A percentile compares a stretch with the other conserved stretches of the same genome.
phyloP scores from a whole-genome alignment of 2,888 invertebrate species.

The Eristalis tenax region DNA sequence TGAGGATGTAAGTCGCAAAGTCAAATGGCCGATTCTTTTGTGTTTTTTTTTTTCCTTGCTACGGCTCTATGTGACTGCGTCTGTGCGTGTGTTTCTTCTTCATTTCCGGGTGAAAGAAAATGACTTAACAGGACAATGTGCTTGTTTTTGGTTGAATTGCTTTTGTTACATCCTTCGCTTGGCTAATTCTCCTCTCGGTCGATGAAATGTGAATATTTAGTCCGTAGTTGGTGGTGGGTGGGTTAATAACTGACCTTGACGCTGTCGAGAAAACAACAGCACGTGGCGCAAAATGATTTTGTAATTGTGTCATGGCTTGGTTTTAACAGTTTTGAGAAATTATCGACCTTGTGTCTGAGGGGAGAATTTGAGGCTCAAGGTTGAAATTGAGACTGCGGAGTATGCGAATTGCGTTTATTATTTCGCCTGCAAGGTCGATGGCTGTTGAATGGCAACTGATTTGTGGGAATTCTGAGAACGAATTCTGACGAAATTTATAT shows the following conservation, averaged over 20 bases:
- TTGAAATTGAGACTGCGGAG: too few relatives aligned
- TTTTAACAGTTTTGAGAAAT: too few relatives aligned
- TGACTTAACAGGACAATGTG: conserved; percentile 26
- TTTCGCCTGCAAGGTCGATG: too few relatives aligned
- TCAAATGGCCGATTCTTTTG: conserved; percentile 50
- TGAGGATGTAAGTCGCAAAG: conserved; percentile 64
- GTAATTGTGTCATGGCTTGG: too few relatives aligned
- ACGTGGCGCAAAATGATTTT: too few relatives aligned
- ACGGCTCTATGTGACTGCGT: neutral
- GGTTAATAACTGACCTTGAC: neutral
- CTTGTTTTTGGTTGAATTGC: conserved; percentile 9
- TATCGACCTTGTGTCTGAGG: too few relatives aligned
- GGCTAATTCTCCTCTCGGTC: neutral
- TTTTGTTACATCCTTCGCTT: conserved; percentile 3
- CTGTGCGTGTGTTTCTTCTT: neutral
- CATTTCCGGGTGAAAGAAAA: conserved; percentile 8
- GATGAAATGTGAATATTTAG: neutral
- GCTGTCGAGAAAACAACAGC: too few relatives aligned
- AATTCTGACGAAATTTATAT: too few relatives aligned
- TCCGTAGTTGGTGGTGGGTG: neutral
- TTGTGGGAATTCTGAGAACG: too few relatives aligned
- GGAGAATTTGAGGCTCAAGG: too few relatives aligned
- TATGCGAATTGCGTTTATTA: too few relatives aligned
- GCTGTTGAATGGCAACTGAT: too few relatives aligned
- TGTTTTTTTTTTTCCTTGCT: conserved; percentile 11